These are phyloP conservation scores for Drosophila nigritarsus DNA, from an alignment of 2,888 invertebrate species.

Conservation along the genomic window DNA sequence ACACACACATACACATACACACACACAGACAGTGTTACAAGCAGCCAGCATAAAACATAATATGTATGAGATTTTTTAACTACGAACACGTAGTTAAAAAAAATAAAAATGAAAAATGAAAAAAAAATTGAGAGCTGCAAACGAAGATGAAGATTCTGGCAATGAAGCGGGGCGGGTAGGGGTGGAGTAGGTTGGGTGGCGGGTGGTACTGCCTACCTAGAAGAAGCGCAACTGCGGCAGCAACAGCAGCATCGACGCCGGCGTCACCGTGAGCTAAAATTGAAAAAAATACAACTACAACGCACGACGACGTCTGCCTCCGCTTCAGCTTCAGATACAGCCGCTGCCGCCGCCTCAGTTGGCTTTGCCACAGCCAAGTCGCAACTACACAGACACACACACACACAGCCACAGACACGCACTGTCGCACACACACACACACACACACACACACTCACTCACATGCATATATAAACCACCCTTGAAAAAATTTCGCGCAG, in stretches of 20 bases:
- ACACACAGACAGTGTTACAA: constrained; percentile 20
- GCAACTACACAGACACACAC: constrained; percentile 37
- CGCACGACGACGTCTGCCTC: constrained; percentile 30
- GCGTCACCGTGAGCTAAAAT: constrained; percentile 40
- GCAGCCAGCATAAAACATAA: constrained; percentile 65
- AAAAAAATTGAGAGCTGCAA: constrained; percentile 64
- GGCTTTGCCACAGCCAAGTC: constrained; percentile 46
- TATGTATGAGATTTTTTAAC: constrained; percentile 72
- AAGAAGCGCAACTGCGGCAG: constrained; percentile 34
- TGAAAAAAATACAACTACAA: constrained; percentile 50
- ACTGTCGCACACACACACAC: constrained; percentile 50
- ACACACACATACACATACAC: constrained; percentile 13
- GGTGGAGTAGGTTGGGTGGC: neutral
- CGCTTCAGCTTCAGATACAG: constrained; percentile 23
- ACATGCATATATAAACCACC: constrained; percentile 75
- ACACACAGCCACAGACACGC: constrained; percentile 47
- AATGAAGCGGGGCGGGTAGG: neutral
- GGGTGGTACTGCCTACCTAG: constrained; percentile 28
- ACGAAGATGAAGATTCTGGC: constrained; percentile 57
- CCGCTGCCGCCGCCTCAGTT: constrained; percentile 39
- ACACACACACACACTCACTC: constrained; percentile 31
- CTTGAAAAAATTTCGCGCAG: constrained; percentile 82
- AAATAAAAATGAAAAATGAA: constrained; percentile 67
- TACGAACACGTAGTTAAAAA: constrained; percentile 75
- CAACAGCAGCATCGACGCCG: constrained; percentile 32